Evolutionary conservation across 2,888 invertebrate genomes (phyloP).

Genomic region (Cantharis rustica): DNA sequence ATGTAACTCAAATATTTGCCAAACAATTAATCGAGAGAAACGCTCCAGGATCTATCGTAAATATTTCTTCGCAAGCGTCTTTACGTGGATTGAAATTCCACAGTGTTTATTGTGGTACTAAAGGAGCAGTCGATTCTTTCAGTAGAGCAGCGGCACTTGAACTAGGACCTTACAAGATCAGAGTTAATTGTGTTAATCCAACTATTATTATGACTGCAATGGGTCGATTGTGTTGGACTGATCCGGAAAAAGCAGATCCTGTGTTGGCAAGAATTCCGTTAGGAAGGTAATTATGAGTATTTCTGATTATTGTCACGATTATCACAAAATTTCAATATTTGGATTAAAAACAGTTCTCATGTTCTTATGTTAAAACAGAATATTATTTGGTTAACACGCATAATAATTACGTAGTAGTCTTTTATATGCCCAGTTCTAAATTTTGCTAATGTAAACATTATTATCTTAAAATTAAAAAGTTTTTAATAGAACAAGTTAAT

Average conservation of each 20-base stretch:
- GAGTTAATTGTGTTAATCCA: conserved; percentile 92
- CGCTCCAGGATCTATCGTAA: conserved; percentile 81
- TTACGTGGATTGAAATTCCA: conserved; percentile 76
- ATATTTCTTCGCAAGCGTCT: conserved; percentile 88
- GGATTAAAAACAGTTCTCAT: no score
- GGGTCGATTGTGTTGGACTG: conserved; percentile 84
- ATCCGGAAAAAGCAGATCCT: conserved; percentile 71
- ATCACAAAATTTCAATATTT: no score
- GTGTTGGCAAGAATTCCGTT: conserved; percentile 84
- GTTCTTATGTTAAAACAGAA: no score
- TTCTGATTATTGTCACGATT: no score
- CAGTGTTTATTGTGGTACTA: conserved; percentile 81
- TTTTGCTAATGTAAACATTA: no score
- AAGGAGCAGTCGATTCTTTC: conserved; percentile 86
- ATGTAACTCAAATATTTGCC: conserved; percentile 83
- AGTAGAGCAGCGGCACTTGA: conserved; percentile 85
- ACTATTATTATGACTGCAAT: conserved; percentile 93
- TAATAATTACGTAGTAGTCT: no score
- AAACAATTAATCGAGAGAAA: conserved; percentile 73
- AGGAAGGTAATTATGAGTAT: conserved; percentile 65
- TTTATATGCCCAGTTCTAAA: no score
- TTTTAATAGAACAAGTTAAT: no score
- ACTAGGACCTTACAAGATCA: conserved; percentile 79
- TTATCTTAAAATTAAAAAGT: no score
- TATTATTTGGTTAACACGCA: no score